These are phyloP conservation scores for Egretta garzetta DNA, from an alignment of 2,113 vertebrate genomes.

Conservation along the genomic window DNA sequence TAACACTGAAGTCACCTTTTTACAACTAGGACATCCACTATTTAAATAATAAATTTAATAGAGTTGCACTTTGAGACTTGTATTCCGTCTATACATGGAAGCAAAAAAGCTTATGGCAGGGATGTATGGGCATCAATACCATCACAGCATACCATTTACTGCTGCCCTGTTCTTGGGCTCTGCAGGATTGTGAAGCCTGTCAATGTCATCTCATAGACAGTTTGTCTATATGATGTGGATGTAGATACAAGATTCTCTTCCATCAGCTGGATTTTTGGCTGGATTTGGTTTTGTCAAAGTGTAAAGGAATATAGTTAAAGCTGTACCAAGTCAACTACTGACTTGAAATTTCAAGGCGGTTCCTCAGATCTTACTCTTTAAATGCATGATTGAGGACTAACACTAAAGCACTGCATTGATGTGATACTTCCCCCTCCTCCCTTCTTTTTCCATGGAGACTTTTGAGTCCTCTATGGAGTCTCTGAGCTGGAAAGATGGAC, in stretches of 20 bases:
- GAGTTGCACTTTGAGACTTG: constrained; percentile 52
- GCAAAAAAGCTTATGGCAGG: background rate
- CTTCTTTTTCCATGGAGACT: background rate
- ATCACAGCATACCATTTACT: accelerated
- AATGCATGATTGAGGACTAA: background rate
- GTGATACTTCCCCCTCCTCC: background rate
- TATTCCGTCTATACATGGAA: background rate
- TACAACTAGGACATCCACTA: constrained; percentile 14
- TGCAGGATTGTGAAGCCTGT: background rate
- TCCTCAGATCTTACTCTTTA: background rate
- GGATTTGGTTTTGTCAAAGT: background rate
- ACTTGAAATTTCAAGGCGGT: background rate
- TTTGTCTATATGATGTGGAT: background rate
- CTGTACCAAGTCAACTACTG: background rate
- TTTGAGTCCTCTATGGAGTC: background rate
- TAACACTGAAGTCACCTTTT: constrained; percentile 17
- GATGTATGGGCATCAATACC: background rate
- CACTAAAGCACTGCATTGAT: background rate
- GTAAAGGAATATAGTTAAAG: background rate
- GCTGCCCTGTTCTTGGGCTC: background rate
- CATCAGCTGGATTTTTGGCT: background rate
- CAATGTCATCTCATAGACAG: background rate
- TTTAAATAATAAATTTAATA: constrained; percentile 62
- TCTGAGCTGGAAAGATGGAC: background rate
- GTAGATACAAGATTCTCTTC: background rate